Conservation (phyloP, 2,113 vertebrate species). For the Crotalus viridis region DNA sequence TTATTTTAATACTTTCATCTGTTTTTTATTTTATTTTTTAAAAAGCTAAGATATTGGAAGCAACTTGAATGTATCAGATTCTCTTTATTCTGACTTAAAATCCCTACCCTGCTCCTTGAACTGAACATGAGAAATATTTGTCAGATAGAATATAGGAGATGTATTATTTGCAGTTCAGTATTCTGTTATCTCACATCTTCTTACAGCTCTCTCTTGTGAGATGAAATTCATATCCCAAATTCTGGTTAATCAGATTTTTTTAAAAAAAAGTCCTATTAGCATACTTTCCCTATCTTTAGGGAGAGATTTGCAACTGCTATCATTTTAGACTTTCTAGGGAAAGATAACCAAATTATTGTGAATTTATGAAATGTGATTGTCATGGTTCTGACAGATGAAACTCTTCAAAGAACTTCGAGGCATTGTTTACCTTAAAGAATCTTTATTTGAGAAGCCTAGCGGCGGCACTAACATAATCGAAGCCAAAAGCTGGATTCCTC, state of each 20-base stretch:
- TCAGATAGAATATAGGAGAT: not conserved
- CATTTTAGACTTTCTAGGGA: not conserved
- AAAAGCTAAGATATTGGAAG: not conserved
- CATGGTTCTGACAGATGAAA: too few relatives aligned
- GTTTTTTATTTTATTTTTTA: not conserved
- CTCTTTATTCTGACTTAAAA: not conserved
- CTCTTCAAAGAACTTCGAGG: too few relatives aligned
- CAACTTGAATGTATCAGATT: not conserved
- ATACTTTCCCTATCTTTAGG: not conserved
- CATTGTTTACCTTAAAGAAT: too few relatives aligned
- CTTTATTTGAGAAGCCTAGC: too few relatives aligned
- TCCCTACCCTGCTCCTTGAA: not conserved
- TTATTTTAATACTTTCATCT: not conserved
- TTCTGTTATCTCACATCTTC: not conserved
- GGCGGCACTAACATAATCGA: too few relatives aligned
- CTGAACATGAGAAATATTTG: not conserved
- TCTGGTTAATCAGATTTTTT: not conserved
- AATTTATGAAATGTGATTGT: not conserved
- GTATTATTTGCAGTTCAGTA: not conserved
- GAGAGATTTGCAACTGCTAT: not conserved
- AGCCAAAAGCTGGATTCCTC: too few relatives aligned
- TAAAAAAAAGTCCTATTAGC: not conserved
- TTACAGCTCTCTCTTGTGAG: not conserved
- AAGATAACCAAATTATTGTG: not conserved
- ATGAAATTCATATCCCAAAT: not conserved